Evolutionary conservation across 2,797 vertebrate genomes (phyloP).

Genomic region (Lepilemur septentrionalis): DNA sequence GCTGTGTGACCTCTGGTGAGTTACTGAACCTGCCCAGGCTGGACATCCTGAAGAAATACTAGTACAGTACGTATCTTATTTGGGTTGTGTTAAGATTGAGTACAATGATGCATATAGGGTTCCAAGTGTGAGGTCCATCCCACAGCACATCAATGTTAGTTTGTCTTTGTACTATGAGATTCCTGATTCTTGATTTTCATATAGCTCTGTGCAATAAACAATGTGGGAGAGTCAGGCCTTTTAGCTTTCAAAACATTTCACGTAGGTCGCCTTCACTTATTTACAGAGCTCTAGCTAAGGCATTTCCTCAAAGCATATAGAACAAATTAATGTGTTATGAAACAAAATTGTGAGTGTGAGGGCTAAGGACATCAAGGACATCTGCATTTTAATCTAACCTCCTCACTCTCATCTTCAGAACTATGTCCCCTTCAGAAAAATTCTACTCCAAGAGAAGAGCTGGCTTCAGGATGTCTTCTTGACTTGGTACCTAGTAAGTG

Average conservation of each 20-base stretch:
- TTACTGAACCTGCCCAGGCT: neutral
- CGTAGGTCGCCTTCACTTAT: neutral
- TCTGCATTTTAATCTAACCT: neutral
- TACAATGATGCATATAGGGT: neutral
- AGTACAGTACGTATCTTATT: neutral
- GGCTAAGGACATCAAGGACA: neutral
- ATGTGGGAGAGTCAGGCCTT: neutral
- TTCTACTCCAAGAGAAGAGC: neutral
- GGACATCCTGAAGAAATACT: neutral
- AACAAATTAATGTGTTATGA: neutral
- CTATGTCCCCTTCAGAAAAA: neutral
- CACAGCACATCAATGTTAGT: neutral
- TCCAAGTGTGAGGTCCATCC: neutral
- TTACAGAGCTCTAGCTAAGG: neutral
- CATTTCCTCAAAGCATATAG: neutral
- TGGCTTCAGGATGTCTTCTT: neutral
- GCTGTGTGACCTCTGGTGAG: neutral
- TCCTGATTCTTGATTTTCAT: neutral
- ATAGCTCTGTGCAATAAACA: neutral
- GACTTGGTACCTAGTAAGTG: neutral
- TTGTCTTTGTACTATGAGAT: neutral
- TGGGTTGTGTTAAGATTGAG: neutral
- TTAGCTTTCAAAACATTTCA: neutral
- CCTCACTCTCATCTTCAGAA: neutral
- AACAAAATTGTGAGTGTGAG: neutral